Evolutionary conservation across 2,113 vertebrate genomes (phyloP).

Genomic region (Nicator chloris): DNA sequence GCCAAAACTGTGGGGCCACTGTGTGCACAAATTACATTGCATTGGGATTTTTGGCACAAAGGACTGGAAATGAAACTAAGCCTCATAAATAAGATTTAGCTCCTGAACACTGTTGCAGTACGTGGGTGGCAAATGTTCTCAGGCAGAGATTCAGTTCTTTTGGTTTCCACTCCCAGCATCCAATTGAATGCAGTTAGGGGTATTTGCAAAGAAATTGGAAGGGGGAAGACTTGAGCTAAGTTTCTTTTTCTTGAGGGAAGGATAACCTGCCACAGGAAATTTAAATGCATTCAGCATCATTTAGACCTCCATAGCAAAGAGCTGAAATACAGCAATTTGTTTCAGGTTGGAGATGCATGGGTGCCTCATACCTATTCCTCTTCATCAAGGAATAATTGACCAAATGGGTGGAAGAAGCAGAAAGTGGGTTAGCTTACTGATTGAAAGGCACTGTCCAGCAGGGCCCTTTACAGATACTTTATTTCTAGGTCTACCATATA

Average conservation of each 20-base stretch:
- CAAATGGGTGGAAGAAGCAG: background rate
- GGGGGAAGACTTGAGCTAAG: background rate
- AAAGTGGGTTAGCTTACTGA: background rate
- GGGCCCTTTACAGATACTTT: background rate
- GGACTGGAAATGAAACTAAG: conserved; percentile 6
- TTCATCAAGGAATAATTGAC: background rate
- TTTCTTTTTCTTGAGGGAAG: background rate
- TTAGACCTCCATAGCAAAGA: background rate
- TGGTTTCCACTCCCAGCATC: background rate
- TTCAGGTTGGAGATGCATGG: background rate
- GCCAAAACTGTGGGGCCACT: background rate
- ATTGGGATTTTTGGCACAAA: conserved; percentile 22
- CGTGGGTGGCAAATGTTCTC: conserved; percentile 43
- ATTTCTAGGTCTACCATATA: background rate
- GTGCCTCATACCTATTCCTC: background rate
- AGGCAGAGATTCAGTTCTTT: conserved; percentile 18
- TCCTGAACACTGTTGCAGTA: background rate
- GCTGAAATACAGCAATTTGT: background rate
- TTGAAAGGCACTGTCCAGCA: background rate
- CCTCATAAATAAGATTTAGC: conserved; percentile 39
- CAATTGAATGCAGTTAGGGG: background rate
- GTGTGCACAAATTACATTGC: background rate
- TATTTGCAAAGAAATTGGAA: background rate
- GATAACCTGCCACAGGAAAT: background rate
- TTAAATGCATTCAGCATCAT: background rate